Evolutionary conservation across 64 coral and sea anemone genomes (phyloP).

Genomic region (Pocillopora damicornis): DNA sequence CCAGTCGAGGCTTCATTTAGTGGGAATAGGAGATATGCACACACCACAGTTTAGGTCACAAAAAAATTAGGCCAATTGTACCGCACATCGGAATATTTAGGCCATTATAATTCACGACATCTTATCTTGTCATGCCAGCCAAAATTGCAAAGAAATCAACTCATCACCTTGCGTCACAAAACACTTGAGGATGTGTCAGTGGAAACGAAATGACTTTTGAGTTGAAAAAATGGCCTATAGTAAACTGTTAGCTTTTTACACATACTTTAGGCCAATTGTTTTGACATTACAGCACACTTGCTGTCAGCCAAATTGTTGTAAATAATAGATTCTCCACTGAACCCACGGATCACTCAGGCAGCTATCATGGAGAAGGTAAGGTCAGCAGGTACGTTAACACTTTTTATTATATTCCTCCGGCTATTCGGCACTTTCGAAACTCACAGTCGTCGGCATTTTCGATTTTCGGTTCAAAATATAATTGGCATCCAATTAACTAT

Average conservation of each 20-base stretch:
- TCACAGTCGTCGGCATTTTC: too few relatives aligned
- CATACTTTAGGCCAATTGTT: not conserved
- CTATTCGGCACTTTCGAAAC: too few relatives aligned
- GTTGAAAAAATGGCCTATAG: not conserved
- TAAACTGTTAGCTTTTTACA: not conserved
- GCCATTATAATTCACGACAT: not conserved
- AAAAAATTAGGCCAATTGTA: not conserved
- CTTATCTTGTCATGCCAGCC: too few relatives aligned
- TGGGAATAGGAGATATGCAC: not conserved
- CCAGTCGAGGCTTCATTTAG: not conserved
- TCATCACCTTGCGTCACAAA: too few relatives aligned
- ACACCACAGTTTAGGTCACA: not conserved
- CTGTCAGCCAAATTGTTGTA: not conserved
- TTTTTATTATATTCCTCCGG: too few relatives aligned
- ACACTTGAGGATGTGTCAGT: too few relatives aligned
- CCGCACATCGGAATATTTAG: not conserved
- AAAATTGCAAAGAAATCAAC: too few relatives aligned
- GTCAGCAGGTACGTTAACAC: too few relatives aligned
- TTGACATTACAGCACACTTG: not conserved
- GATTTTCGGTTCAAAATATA: too few relatives aligned
- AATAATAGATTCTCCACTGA: not conserved
- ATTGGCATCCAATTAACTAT: too few relatives aligned
- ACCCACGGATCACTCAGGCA: not conserved
- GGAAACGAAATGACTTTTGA: not conserved
- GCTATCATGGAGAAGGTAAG: too few relatives aligned